These are phyloP conservation scores for Acrossocheilus fasciatus DNA, from an alignment of 2,797 vertebrate species.

Conservation along the genomic window DNA sequence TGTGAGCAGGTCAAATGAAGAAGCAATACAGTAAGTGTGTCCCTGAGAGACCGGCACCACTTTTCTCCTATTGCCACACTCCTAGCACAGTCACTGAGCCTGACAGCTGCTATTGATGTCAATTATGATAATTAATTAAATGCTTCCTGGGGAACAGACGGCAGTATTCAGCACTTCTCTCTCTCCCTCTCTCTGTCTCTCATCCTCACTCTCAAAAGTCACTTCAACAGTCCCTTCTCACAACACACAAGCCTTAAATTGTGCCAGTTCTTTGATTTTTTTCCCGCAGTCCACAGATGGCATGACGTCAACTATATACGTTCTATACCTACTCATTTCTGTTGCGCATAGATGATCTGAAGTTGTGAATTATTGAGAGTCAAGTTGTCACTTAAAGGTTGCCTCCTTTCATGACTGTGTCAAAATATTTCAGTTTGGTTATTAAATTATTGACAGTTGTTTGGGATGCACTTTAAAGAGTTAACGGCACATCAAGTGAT, in stretches of 20 bases:
- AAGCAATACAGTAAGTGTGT: slow-evolving; percentile 59
- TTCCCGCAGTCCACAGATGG: slow-evolving; percentile 14
- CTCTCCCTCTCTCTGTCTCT: slow-evolving; percentile 19
- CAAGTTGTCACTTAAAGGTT: slow-evolving; percentile 66
- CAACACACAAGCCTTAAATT: background rate
- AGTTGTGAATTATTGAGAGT: slow-evolving; percentile 75
- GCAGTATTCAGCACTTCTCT: slow-evolving; percentile 26
- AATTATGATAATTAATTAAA: slow-evolving; percentile 58
- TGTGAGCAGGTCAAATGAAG: slow-evolving; percentile 64
- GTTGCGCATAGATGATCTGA: slow-evolving; percentile 75
- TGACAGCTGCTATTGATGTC: slow-evolving; percentile 54
- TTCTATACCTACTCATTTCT: slow-evolving; percentile 57
- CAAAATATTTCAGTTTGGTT: slow-evolving; percentile 72
- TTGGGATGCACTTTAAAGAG: slow-evolving; percentile 62
- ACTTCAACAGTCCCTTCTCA: background rate
- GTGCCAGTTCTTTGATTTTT: background rate
- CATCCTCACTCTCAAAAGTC: slow-evolving; percentile 16
- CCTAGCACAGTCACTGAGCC: slow-evolving; percentile 40
- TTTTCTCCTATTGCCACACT: slow-evolving; percentile 38
- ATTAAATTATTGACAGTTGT: slow-evolving; percentile 73
- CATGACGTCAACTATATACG: slow-evolving; percentile 28
- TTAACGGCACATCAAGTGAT: slow-evolving; percentile 56
- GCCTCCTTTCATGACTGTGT: slow-evolving; percentile 65
- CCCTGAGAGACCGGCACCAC: background rate
- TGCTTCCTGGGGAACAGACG: slow-evolving; percentile 36